Evolutionary conservation across 2,797 vertebrate genomes (phyloP).

Genomic region (Coluber constrictor): DNA sequence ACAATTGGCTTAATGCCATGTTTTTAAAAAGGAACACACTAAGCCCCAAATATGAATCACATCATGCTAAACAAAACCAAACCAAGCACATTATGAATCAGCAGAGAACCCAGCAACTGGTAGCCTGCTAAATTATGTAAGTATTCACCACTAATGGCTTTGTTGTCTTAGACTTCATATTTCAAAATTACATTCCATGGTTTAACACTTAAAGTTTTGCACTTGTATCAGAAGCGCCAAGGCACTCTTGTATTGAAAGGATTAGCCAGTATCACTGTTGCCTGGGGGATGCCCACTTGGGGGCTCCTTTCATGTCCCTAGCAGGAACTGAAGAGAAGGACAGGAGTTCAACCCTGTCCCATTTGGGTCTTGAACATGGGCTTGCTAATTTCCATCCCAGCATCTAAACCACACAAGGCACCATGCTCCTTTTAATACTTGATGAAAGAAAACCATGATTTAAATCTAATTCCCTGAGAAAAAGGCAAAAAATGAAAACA

Average conservation of each 20-base stretch:
- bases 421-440: neutral
- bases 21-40: neutral
- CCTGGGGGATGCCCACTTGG: neutral
- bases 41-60: neutral
- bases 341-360: neutral
- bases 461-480: neutral
- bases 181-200: neutral
- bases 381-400: neutral
- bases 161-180: neutral
- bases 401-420: neutral
- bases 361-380: neutral
- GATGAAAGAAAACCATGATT: neutral
- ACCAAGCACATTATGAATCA: neutral
- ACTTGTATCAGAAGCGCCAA: neutral
- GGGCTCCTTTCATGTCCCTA: neutral
- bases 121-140: neutral
- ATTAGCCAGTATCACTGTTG: neutral
- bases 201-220: neutral
- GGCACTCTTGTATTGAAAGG: neutral
- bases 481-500: neutral
- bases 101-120: neutral
- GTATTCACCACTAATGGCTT: neutral
- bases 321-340: neutral
- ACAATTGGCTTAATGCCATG: neutral
- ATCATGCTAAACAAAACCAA: neutral